Conservation (phyloP, 2,797 vertebrate genomes). For the Diglossa cyanea region DNA sequence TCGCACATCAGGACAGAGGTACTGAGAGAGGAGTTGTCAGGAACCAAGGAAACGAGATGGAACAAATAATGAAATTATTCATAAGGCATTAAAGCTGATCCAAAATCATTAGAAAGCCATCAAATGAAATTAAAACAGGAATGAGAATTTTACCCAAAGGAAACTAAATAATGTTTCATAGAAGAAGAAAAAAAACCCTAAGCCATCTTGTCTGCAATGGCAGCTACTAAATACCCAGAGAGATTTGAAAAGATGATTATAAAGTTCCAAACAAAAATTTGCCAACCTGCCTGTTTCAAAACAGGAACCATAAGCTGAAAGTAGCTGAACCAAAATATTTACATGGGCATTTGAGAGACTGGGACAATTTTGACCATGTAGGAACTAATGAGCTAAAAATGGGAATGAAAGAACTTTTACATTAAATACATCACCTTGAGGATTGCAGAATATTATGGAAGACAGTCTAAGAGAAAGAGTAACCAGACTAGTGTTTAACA, state of each 20-base stretch:
- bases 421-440: not conserved
- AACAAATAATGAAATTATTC: not conserved
- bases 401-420: not conserved
- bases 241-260: not conserved
- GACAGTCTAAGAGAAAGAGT: not conserved
- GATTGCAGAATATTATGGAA: not conserved
- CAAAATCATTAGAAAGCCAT: not conserved
- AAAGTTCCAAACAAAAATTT: not conserved
- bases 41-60: accelerated
- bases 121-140: not conserved
- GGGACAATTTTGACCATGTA: not conserved
- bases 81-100: not conserved
- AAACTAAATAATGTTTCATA: not conserved
- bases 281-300: accelerated
- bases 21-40: not conserved
- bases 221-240: not conserved
- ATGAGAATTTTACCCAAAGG: not conserved
- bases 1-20: not conserved
- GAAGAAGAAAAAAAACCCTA: not conserved
- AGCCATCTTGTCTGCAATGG: not conserved
- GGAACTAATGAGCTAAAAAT: not conserved
- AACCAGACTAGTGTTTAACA: not conserved
- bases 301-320: not conserved
- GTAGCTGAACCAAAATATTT: not conserved
- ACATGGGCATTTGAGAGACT: accelerated